phyloP scores from a whole-genome alignment of 1,140 invertebrate genomes.

The Galleria mellonella region DNA sequence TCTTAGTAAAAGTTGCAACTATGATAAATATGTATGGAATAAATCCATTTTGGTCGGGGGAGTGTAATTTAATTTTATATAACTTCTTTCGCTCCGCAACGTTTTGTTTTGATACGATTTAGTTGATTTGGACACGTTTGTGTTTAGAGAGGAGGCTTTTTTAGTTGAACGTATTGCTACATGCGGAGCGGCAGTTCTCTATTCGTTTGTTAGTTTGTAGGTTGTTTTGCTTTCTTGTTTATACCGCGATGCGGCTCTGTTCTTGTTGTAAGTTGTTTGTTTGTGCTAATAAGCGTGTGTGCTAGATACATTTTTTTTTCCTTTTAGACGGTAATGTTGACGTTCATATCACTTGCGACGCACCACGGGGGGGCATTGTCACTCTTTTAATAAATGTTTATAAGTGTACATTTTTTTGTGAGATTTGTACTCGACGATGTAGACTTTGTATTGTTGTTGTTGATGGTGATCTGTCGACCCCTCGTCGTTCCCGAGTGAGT shows the following conservation, averaged over 20 bases:
- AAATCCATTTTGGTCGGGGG: neutral
- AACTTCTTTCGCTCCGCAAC: conserved; percentile 17
- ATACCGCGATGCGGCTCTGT: conserved; percentile 34
- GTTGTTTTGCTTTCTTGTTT: conserved; percentile 48
- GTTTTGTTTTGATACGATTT: conserved; percentile 18
- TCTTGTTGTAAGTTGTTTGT: conserved; percentile 44
- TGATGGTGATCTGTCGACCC: conserved; percentile 38
- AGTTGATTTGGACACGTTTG: neutral
- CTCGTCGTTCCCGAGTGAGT: conserved; percentile 41
- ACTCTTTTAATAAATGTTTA: conserved; percentile 24
- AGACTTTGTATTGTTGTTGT: conserved; percentile 44
- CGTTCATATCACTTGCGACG: conserved; percentile 51
- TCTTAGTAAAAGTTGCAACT: too few species aligned
- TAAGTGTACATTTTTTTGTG: conserved; percentile 44
- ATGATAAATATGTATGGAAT: neutral
- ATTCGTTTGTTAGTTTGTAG: conserved; percentile 35
- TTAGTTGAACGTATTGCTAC: conserved; percentile 30
- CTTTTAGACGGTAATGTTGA: conserved; percentile 60
- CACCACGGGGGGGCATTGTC: conserved; percentile 48
- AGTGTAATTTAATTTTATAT: conserved; percentile 2
- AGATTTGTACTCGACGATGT: conserved; percentile 43
- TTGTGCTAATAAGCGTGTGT: conserved; percentile 13
- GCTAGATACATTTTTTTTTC: conserved; percentile 30
- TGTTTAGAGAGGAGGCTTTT: conserved; percentile 15
- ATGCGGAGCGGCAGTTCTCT: conserved; percentile 12